phyloP scores from a whole-genome alignment of 1,140 invertebrate species.

The Cotesia typhae region DNA sequence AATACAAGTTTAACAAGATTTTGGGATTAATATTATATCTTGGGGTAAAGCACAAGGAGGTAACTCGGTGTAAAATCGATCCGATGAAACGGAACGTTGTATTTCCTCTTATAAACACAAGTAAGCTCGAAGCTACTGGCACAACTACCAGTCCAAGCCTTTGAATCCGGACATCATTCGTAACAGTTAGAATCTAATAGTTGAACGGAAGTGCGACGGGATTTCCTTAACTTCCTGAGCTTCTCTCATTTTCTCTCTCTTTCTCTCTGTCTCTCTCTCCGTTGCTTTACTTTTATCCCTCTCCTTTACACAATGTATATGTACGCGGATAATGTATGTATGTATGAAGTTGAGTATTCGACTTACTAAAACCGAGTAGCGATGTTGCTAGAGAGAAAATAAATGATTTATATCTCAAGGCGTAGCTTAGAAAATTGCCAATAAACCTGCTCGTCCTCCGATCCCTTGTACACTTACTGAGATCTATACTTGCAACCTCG shows the following conservation, averaged over 20 bases:
- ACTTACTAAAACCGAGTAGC: slow-evolving; percentile 6
- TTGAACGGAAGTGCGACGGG: slow-evolving; percentile 15
- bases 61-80: slow-evolving; percentile 7
- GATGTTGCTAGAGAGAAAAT: slow-evolving; percentile 37
- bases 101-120: slow-evolving; percentile 15
- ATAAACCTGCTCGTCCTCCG: slow-evolving; percentile 41
- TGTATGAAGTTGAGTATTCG: not conserved
- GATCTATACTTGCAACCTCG: slow-evolving; percentile 1
- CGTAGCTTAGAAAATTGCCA: slow-evolving; percentile 50
- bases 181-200: slow-evolving; percentile 30
- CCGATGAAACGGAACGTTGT: not conserved
- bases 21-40: too few species aligned
- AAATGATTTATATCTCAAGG: slow-evolving; percentile 43
- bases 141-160: not conserved
- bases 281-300: not conserved
- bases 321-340: not conserved
- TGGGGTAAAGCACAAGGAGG: not conserved
- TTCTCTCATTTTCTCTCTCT: not conserved
- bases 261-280: not conserved
- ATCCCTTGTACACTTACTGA: not conserved
- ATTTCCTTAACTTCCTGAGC: slow-evolving; percentile 16
- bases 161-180: slow-evolving; percentile 18
- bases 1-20: too few species aligned
- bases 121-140: too few species aligned
- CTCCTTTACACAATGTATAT: not conserved